Conservation (phyloP, 2,113 vertebrate genomes). For the Dipodomys ordii region DNA sequence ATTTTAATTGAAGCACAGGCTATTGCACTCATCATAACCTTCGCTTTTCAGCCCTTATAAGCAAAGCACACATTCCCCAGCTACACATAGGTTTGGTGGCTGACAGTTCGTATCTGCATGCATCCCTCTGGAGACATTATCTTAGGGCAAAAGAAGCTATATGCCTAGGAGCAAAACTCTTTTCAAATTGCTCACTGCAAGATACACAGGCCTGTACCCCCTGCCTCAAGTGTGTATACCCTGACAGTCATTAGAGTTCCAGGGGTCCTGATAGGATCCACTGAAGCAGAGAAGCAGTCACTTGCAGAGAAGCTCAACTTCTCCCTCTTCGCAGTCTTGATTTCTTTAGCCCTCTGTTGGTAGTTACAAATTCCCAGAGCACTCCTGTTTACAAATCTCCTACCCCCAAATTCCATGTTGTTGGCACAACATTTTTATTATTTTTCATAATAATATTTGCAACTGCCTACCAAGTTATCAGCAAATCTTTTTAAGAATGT, state of each 20-base stretch:
- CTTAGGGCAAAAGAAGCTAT: background rate
- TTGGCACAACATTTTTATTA: constrained; percentile 30
- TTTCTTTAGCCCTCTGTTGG: background rate
- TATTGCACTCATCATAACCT: background rate
- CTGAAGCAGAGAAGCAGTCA: background rate
- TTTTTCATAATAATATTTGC: constrained; percentile 37
- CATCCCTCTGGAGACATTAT: background rate
- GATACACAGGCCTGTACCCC: background rate
- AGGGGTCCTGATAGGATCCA: background rate
- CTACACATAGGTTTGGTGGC: background rate
- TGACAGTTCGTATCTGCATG: background rate
- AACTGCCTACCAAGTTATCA: constrained; percentile 65
- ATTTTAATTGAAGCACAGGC: background rate
- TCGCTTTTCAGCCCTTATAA: background rate
- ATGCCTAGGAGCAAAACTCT: background rate
- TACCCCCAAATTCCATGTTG: constrained; percentile 44
- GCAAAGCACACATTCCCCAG: background rate
- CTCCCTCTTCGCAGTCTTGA: background rate
- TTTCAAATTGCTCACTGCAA: background rate
- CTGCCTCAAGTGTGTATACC: background rate
- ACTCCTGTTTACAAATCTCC: background rate
- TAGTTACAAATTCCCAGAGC: background rate
- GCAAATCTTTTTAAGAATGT: constrained; percentile 58
- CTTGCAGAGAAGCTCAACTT: background rate
- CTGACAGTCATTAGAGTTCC: background rate